Percentiles rank a stretch among this genome's conserved stretches.
phyloP scores from a whole-genome alignment of 2,113 vertebrate species.

The Brachyhypopomus gauderio region DNA sequence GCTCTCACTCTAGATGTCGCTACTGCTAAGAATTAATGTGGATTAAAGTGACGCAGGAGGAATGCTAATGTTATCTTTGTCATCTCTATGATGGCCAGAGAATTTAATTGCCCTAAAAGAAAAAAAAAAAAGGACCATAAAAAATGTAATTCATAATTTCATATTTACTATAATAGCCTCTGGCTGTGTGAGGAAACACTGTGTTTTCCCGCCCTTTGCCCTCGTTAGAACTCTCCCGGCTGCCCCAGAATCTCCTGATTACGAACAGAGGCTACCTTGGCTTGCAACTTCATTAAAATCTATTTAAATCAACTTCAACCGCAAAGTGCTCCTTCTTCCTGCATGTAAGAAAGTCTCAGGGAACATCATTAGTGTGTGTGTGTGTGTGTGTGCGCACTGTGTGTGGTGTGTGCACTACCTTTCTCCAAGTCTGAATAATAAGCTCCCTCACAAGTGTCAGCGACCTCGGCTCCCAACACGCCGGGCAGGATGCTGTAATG shows the following conservation, averaged over 20 bases:
- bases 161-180: constrained; percentile 77
- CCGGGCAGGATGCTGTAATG: constrained; percentile 68
- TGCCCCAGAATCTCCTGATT: constrained; percentile 70
- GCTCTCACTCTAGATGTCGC: constrained; percentile 60
- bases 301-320: constrained; percentile 82
- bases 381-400: constrained; percentile 40
- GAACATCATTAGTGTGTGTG: constrained; percentile 73
- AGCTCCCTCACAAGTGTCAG: constrained; percentile 75
- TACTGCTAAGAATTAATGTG: constrained; percentile 68
- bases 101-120: constrained; percentile 71
- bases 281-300: constrained; percentile 79
- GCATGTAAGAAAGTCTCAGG: constrained; percentile 72
- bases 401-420: constrained; percentile 54
- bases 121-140: constrained; percentile 48
- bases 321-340: constrained; percentile 70
- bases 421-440: constrained; percentile 75
- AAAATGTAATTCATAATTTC: constrained; percentile 72
- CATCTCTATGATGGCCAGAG: constrained; percentile 64
- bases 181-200: constrained; percentile 69
- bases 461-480: constrained; percentile 67
- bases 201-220: constrained; percentile 73
- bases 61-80: constrained; percentile 71
- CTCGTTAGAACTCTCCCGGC: constrained; percentile 74
- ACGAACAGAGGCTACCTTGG: constrained; percentile 73
- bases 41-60: constrained; percentile 59